phyloP scores from a whole-genome alignment of 2,888 invertebrate species.

The Dendrolimus houi region DNA sequence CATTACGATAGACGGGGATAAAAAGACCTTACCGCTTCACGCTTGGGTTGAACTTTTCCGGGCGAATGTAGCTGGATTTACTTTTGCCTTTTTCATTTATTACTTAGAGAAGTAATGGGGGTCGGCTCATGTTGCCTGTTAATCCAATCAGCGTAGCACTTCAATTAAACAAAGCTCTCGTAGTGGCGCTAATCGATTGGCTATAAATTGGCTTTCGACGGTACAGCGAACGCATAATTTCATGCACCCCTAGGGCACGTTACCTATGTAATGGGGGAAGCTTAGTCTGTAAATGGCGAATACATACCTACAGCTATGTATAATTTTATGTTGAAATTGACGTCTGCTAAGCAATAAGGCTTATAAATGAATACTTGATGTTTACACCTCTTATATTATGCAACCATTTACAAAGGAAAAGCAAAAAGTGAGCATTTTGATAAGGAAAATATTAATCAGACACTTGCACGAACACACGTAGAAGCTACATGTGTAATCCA shows the following conservation, averaged over 20 bases:
- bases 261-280: slow-evolving; percentile 6
- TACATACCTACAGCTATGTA: not conserved
- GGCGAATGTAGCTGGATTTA: slow-evolving; percentile 9
- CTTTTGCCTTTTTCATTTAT: slow-evolving; percentile 32
- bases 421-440: not conserved
- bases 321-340: not conserved
- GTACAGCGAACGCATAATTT: slow-evolving; percentile 41
- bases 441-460: slow-evolving; percentile 17
- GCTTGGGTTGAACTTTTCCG: slow-evolving; percentile 9
- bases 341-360: too few relatives aligned
- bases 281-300: slow-evolving; percentile 3
- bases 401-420: too few relatives aligned
- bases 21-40: not conserved
- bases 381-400: too few relatives aligned
- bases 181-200: slow-evolving; percentile 57
- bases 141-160: slow-evolving; percentile 60
- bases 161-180: slow-evolving; percentile 59
- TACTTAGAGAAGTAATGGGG: slow-evolving; percentile 30
- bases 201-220: slow-evolving; percentile 50
- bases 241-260: slow-evolving; percentile 34
- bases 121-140: slow-evolving; percentile 30
- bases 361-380: too few relatives aligned
- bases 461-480: slow-evolving; percentile 23
- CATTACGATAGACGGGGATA: too few relatives aligned
- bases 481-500: slow-evolving; percentile 41